Percentiles rank a stretch among this genome's conserved stretches.
Evolutionary conservation across 2,113 vertebrate genomes (phyloP).

Genomic region (Oenanthe oenanthe): DNA sequence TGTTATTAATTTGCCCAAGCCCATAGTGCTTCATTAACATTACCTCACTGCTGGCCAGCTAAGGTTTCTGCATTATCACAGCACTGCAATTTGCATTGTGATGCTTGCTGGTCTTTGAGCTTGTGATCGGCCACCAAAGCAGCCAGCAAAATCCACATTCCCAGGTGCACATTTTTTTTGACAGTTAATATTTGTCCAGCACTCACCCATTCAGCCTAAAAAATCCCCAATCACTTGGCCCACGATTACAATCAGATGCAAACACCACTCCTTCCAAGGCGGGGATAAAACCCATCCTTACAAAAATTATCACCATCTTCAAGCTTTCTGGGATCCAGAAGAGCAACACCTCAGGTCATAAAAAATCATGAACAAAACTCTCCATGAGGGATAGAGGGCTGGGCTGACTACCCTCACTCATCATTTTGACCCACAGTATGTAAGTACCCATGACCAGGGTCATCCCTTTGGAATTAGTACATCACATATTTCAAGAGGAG

Average conservation of each 20-base stretch:
- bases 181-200: not conserved
- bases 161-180: accelerated
- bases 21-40: not conserved
- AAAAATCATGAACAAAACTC: not conserved
- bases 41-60: not conserved
- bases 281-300: not conserved
- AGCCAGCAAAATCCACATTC: not conserved
- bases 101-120: not conserved
- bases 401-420: not conserved
- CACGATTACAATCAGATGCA: not conserved
- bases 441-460: too few species aligned
- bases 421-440: not conserved
- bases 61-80: not conserved
- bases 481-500: not conserved
- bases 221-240: not conserved
- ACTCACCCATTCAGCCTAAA: not conserved
- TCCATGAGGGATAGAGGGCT: not conserved
- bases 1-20: not conserved
- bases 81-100: not conserved
- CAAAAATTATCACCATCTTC: not conserved
- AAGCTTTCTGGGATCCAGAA: not conserved
- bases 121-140: not conserved
- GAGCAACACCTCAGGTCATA: not conserved
- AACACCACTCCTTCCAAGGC: not conserved
- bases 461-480: not conserved